These are phyloP conservation scores for Phylloscopus trochilus DNA, from an alignment of 2,113 vertebrate genomes.

Conservation along the genomic window DNA sequence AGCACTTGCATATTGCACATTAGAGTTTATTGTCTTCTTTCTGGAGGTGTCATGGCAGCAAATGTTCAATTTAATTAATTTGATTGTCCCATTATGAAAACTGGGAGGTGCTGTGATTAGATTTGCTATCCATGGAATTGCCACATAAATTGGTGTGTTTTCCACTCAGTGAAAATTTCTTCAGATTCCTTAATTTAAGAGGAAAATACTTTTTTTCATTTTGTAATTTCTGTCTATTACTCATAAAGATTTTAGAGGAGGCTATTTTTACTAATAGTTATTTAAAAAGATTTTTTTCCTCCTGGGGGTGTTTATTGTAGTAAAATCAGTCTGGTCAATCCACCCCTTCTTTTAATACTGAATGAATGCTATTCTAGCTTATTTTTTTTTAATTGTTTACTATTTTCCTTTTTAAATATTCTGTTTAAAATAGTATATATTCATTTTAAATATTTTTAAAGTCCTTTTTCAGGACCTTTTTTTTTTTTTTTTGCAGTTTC, in stretches of 20 bases:
- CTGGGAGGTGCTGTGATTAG: not conserved
- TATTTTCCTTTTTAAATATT: not conserved
- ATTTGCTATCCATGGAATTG: not conserved
- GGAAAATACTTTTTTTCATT: not conserved
- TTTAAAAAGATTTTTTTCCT: not conserved
- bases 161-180: not conserved
- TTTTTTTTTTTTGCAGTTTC: not conserved
- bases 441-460: no score
- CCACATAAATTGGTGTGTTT: not conserved
- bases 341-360: not conserved
- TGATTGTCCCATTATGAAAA: not conserved
- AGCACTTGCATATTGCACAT: not conserved
- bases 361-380: not conserved
- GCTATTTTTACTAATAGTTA: not conserved
- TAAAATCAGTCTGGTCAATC: not conserved
- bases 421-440: no score
- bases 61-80: not conserved
- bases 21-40: not conserved
- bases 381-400: not conserved
- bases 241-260: not conserved
- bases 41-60: not conserved
- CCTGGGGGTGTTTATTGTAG: not conserved
- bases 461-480: not conserved
- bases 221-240: not conserved
- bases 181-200: not conserved